These are phyloP conservation scores for Eumacrocentrus americanus DNA, from an alignment of 2,888 invertebrate genomes.

Conservation along the genomic window DNA sequence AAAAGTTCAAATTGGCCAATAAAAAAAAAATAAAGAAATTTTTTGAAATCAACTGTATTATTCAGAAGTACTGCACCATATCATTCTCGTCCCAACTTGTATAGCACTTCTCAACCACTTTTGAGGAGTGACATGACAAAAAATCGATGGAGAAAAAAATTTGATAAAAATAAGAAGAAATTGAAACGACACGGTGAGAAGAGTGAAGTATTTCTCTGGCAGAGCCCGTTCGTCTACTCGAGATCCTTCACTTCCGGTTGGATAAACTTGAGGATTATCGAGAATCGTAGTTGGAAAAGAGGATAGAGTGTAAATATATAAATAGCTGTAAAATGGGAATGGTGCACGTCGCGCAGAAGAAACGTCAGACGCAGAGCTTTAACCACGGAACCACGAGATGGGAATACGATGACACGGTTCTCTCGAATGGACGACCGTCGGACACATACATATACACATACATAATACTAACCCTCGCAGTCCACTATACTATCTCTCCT, in stretches of 20 bases:
- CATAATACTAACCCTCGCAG: too few relatives aligned
- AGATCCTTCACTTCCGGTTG: slow-evolving; percentile 26
- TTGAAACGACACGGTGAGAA: not conserved
- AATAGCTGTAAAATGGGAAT: slow-evolving; percentile 17
- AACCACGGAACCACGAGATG: not conserved
- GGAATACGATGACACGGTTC: not conserved
- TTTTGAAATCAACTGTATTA: too few relatives aligned
- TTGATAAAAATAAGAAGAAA: not conserved
- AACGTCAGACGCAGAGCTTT: slow-evolving; percentile 24
- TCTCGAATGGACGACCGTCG: not conserved
- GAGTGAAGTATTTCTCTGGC: slow-evolving; percentile 24
- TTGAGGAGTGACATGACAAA: too few relatives aligned
- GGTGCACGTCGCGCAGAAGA: slow-evolving; percentile 7
- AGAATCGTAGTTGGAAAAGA: slow-evolving; percentile 10
- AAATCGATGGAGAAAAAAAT: not conserved
- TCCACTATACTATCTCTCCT: too few relatives aligned
- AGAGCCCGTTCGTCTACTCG: slow-evolving; percentile 20
- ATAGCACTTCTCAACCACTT: too few relatives aligned
- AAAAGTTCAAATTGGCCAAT: too few relatives aligned
- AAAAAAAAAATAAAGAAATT: slow-evolving; percentile 6
- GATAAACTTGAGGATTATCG: slow-evolving; percentile 27
- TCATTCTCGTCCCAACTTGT: too few relatives aligned
- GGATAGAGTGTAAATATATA: slow-evolving; percentile 20
- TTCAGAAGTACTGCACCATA: too few relatives aligned
- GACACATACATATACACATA: too few relatives aligned